Conservation (phyloP, 2,888 invertebrate genomes). For the Acrobasis repandana region DNA sequence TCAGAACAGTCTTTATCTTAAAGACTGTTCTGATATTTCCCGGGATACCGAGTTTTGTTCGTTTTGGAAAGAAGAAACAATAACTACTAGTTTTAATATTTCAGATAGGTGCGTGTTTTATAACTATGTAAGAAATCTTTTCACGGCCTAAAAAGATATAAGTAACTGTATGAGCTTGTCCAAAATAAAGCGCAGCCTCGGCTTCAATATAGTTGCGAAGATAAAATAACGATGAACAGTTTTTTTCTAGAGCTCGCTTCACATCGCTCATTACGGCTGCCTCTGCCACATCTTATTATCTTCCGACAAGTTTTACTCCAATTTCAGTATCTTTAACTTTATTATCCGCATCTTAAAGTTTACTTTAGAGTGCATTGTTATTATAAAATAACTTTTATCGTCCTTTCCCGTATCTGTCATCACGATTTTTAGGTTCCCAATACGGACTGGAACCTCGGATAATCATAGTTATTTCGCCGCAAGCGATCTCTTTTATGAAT, state of each 20-base stretch:
- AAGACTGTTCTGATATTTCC: too few relatives aligned
- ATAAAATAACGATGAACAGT: slow-evolving; percentile 55
- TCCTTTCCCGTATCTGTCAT: slow-evolving; percentile 57
- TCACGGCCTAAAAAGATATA: too few relatives aligned
- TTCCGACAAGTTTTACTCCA: slow-evolving; percentile 40
- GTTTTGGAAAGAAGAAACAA: too few relatives aligned
- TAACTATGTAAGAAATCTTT: too few relatives aligned
- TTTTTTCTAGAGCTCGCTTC: slow-evolving; percentile 55
- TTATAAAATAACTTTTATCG: slow-evolving; percentile 46
- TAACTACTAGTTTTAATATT: too few relatives aligned
- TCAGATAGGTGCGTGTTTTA: too few relatives aligned
- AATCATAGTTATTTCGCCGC: slow-evolving; percentile 70
- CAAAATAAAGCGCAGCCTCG: slow-evolving; percentile 42
- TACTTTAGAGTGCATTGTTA: slow-evolving; percentile 37
- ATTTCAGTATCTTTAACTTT: slow-evolving; percentile 42
- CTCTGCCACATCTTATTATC: slow-evolving; percentile 64
- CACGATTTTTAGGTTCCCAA: slow-evolving; percentile 62
- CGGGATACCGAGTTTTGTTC: too few relatives aligned
- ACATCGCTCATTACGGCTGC: slow-evolving; percentile 60
- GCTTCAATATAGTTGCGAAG: slow-evolving; percentile 48
- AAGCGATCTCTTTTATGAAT: slow-evolving; percentile 69
- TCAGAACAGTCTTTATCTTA: too few relatives aligned
- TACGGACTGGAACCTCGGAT: slow-evolving; percentile 56
- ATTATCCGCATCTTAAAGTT: slow-evolving; percentile 34
- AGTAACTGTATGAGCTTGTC: slow-evolving; percentile 35